Conservation (phyloP, 1,140 invertebrate genomes). For the Aphidius ervi region DNA sequence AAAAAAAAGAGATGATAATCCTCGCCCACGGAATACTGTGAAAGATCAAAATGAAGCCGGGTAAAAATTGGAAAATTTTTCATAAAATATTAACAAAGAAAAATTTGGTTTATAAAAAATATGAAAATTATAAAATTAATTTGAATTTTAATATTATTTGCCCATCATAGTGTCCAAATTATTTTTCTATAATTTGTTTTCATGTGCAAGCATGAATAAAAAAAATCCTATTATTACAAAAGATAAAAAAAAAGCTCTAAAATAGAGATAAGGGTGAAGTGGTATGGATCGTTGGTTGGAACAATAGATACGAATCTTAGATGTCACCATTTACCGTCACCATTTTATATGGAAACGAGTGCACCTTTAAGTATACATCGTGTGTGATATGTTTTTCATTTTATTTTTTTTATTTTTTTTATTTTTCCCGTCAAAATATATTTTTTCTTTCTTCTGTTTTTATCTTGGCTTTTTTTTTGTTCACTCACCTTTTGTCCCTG, state of each 20-base stretch:
- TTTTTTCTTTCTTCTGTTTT: neutral
- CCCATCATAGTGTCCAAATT: no score
- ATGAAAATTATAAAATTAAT: neutral
- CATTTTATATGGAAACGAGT: constrained; percentile 38
- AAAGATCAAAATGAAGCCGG: constrained; percentile 42
- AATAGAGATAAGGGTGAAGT: neutral
- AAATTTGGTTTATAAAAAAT: constrained; percentile 21
- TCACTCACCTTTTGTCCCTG: neutral
- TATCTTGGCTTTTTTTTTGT: constrained; percentile 14
- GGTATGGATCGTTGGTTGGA: constrained; percentile 19
- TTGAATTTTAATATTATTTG: no score
- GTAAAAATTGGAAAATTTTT: constrained; percentile 5
- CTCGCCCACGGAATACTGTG: constrained; percentile 48
- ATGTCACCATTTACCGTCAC: constrained; percentile 35
- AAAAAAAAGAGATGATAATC: constrained; percentile 37
- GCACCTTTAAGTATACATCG: constrained; percentile 29
- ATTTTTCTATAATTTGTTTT: no score
- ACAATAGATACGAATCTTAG: constrained; percentile 37
- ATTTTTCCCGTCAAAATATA: no score
- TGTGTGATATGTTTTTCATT: no score
- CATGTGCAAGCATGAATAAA: no score
- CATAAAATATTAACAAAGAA: constrained; percentile 30
- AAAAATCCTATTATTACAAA: no score
- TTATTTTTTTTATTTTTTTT: no score
- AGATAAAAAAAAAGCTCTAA: neutral